phyloP scores from a whole-genome alignment of 2,888 invertebrate genomes.

The Smittia sp. region DNA sequence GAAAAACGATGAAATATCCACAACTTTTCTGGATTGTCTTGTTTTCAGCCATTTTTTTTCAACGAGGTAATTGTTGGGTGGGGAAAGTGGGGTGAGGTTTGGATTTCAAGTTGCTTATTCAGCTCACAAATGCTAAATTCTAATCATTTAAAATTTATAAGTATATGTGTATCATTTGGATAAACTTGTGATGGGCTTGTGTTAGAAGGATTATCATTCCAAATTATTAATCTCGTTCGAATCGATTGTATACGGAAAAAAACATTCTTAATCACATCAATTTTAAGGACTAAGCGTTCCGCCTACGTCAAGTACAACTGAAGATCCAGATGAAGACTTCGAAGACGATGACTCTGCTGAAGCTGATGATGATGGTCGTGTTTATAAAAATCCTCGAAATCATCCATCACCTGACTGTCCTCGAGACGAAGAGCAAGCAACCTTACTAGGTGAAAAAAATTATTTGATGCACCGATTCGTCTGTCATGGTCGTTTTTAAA shows the following conservation, averaged over 20 bases:
- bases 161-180: too few relatives aligned
- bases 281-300: background rate
- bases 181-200: too few relatives aligned
- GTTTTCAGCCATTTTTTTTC: conserved; percentile 49
- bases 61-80: conserved; percentile 47
- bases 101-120: conserved; percentile 6
- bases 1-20: conserved; percentile 39
- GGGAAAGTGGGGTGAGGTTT: background rate
- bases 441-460: conserved; percentile 63
- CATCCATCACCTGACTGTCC: conserved; percentile 84
- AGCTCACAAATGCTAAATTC: too few relatives aligned
- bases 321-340: conserved; percentile 54
- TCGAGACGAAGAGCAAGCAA: conserved; percentile 80
- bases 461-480: background rate
- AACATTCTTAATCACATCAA: background rate
- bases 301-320: conserved; percentile 41
- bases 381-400: conserved; percentile 85
- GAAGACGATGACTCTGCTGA: conserved; percentile 57
- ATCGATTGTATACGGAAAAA: background rate
- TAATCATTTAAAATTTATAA: too few relatives aligned
- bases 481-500: background rate
- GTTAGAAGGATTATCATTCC: background rate
- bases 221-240: background rate
- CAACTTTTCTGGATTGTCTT: conserved; percentile 38
- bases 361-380: conserved; percentile 68